These are phyloP conservation scores for Piprites chloris DNA, from an alignment of 2,113 vertebrate species.

Conservation along the genomic window DNA sequence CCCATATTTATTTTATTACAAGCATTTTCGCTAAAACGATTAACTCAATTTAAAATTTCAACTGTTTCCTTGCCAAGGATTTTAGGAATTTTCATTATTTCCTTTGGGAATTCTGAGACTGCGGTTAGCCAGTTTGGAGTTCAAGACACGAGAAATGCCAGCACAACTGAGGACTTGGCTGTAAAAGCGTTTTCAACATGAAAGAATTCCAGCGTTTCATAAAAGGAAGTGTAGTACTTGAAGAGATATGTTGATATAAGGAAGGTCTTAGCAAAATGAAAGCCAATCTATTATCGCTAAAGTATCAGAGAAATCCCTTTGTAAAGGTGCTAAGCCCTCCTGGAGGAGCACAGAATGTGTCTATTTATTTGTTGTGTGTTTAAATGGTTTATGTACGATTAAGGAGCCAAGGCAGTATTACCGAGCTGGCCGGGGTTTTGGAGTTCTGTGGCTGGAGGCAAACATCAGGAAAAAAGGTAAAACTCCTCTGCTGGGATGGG, in stretches of 20 bases:
- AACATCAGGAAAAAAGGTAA: conserved; percentile 22
- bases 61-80: conserved; percentile 66
- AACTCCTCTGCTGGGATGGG: background rate
- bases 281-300: conserved; percentile 50
- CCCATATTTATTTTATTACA: conserved; percentile 64
- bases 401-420: conserved; percentile 45
- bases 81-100: conserved; percentile 71
- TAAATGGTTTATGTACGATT: conserved; percentile 15
- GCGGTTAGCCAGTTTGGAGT: conserved; percentile 62
- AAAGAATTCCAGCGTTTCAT: conserved; percentile 85
- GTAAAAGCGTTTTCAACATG: conserved; percentile 81
- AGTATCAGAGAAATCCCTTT: conserved; percentile 54
- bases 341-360: conserved; percentile 4
- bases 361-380: conserved; percentile 62
- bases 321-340: conserved; percentile 52
- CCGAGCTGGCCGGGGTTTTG: background rate
- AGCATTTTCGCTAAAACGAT: conserved; percentile 65
- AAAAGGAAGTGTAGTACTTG: conserved; percentile 84
- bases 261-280: conserved; percentile 37
- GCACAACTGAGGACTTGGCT: conserved; percentile 56
- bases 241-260: conserved; percentile 73
- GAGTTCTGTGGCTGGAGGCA: background rate
- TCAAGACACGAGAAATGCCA: conserved; percentile 61
- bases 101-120: conserved; percentile 64
- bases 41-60: conserved; percentile 68